phyloP scores from a whole-genome alignment of 2,797 vertebrate species.

The Discoglossus pictus region DNA sequence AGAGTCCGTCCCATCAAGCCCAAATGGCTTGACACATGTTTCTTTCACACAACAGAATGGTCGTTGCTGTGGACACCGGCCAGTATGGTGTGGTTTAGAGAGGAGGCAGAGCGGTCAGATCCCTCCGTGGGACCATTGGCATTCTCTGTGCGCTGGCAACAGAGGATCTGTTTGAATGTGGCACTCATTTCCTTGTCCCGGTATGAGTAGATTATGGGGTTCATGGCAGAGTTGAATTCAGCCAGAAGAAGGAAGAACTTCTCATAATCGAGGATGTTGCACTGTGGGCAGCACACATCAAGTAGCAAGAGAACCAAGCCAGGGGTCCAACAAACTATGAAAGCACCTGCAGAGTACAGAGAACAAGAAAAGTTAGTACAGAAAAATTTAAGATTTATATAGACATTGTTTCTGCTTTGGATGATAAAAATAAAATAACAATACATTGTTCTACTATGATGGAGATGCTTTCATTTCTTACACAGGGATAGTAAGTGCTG shows the following conservation, averaged over 20 bases:
- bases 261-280: constrained; percentile 89
- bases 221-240: constrained; percentile 98
- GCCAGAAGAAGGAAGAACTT: constrained; percentile 97
- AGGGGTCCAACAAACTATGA: constrained; percentile 98
- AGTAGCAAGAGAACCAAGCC: constrained; percentile 92
- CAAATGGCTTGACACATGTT: constrained; percentile 1
- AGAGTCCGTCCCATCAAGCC: constrained; percentile 4
- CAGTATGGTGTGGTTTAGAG: constrained; percentile 93
- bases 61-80: constrained; percentile 86
- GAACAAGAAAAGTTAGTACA: not conserved
- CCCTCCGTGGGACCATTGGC: constrained; percentile 86
- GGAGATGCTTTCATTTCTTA: no score
- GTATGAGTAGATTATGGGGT: constrained; percentile 99
- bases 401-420: no score
- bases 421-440: no score
- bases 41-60: constrained; percentile 90
- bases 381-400: no score
- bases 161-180: constrained; percentile 96
- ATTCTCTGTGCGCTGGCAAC: constrained; percentile 90
- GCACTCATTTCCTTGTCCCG: constrained; percentile 98
- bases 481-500: no score
- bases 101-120: constrained; percentile 92
- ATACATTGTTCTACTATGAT: no score
- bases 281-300: constrained; percentile 89
- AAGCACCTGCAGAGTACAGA: constrained; percentile 79